Conservation (phyloP, 2,113 vertebrate genomes). For the Chloebia gouldiae region DNA sequence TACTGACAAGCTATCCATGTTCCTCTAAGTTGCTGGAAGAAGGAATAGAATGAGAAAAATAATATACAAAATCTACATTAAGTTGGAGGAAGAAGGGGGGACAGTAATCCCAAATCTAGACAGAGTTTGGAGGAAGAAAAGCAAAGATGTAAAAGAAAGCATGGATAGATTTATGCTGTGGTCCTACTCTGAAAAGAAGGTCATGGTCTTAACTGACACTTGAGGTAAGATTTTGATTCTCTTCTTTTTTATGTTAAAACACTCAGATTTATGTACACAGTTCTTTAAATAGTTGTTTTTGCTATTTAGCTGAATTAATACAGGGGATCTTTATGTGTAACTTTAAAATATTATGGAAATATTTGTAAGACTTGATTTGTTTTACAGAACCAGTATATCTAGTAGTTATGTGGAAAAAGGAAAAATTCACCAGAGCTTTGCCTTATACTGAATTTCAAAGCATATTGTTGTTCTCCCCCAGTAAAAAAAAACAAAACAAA, state of each 20-base stretch:
- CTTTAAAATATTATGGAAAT: background rate
- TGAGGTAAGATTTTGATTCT: background rate
- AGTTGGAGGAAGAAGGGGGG: background rate
- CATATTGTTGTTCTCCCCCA: background rate
- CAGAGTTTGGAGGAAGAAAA: background rate
- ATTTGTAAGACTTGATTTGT: background rate
- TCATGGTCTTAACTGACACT: background rate
- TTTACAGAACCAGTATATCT: background rate
- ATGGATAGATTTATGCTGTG: background rate
- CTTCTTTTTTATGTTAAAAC: background rate
- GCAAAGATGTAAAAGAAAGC: background rate
- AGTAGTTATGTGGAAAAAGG: background rate
- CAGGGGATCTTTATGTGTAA: background rate
- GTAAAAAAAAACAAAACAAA: background rate
- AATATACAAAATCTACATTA: background rate
- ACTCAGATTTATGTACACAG: background rate
- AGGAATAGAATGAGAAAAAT: background rate
- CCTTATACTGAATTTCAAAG: background rate
- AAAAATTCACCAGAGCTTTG: background rate
- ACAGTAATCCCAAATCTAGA: background rate
- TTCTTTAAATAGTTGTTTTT: background rate
- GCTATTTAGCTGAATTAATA: background rate
- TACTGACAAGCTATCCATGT: background rate
- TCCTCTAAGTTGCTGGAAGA: background rate
- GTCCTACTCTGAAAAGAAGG: background rate